These are phyloP conservation scores for Theodoxus fluviatilis DNA, from an alignment of 2,888 invertebrate genomes.

Conservation along the genomic window DNA sequence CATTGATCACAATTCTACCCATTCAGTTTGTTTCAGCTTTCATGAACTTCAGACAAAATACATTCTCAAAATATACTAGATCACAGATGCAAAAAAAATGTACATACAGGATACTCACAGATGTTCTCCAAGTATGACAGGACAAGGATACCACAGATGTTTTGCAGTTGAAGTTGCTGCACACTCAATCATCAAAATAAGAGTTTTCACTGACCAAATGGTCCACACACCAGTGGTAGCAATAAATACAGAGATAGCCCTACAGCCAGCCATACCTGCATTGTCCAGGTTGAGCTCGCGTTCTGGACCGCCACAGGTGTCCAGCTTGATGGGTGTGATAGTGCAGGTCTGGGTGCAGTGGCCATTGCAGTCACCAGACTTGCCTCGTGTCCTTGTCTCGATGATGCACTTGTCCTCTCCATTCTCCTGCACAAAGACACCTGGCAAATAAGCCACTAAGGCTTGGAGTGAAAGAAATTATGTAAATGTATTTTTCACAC, in stretches of 20 bases:
- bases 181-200: too few relatives aligned
- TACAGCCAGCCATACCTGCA: slow-evolving; percentile 2
- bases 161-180: too few relatives aligned
- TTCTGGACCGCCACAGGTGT: slow-evolving; percentile 39
- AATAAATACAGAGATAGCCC: background rate
- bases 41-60: too few relatives aligned
- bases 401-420: slow-evolving; percentile 61
- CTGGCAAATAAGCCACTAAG: background rate
- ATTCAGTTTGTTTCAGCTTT: too few relatives aligned
- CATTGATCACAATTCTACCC: too few relatives aligned
- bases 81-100: too few relatives aligned
- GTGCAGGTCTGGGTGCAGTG: slow-evolving; percentile 56
- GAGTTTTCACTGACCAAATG: too few relatives aligned
- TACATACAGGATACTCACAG: too few relatives aligned
- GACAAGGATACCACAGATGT: too few relatives aligned
- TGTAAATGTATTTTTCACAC: background rate
- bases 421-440: slow-evolving; percentile 47
- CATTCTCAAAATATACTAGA: too few relatives aligned
- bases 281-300: slow-evolving; percentile 33
- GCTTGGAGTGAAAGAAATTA: background rate
- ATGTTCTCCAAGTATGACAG: too few relatives aligned
- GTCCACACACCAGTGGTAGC: background rate
- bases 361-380: slow-evolving; percentile 48
- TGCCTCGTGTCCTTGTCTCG: slow-evolving; percentile 53
- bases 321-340: slow-evolving; percentile 50